Base-by-base conservation (phyloP, 2,888 invertebrate genomes). In the Idaea biselata region DNA sequence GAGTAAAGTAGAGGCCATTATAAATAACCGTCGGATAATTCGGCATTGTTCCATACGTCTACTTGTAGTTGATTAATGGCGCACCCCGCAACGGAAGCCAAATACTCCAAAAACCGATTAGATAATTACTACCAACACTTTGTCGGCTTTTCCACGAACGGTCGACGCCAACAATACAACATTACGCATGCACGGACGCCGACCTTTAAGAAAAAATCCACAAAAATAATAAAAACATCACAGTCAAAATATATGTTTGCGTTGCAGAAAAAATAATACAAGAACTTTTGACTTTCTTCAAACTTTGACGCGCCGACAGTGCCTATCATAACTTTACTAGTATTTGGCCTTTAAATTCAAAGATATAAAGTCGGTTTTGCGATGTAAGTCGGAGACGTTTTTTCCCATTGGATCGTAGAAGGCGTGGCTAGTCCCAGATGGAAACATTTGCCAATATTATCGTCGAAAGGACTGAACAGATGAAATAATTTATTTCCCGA, bases 381-480 rank as follows among this genome's bases (percentile, higher is more conserved):
- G 1, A 32, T 0, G 0, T 6, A 66, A 69, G 66, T 66, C 25
- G 53, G 61, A 63, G 63, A 67, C 63, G 58, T 59, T 64, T 66
- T 72, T 80, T 80, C 79, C 65, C 75, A 77, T 80, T 78, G 78
- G 80, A 80, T 79, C 81, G 81, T 71, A 78, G 83, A 81, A 88
- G 92, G 92, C 92, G 92, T 91, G 90, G 92, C 84, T 76, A 81
- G 86, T 86, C 82, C 84, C 88, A 86, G 91, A 91, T 92, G 86
- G 91, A 91, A 92, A 92, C 92, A 92, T 92, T 92, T 91, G 92
- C 91, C 86, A 92, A 92, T 91, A 91, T 92, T 91, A 91, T 90
- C 87, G 83, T 89, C 56, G 89, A 91, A 91, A 90, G 91, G 89
- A 86, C 85, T 86, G 87, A 89, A 85, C 89, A 90, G 89, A 90